phyloP scores from a whole-genome alignment of 2,888 invertebrate species.

The Prosopocoilus inquinatus region DNA sequence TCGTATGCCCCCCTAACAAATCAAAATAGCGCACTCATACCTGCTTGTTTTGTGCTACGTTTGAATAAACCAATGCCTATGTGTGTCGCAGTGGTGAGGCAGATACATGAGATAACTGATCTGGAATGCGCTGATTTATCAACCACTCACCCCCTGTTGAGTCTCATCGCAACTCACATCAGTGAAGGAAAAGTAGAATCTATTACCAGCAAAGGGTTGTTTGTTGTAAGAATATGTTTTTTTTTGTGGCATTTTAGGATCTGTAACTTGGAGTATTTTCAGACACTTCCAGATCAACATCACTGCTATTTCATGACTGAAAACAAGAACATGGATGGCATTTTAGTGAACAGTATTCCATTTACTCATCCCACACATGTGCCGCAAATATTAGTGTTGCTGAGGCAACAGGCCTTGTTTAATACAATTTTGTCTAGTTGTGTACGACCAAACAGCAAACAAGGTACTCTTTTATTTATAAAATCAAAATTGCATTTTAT shows the following conservation, averaged over 20 bases:
- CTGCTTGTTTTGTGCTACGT: slow-evolving; percentile 82
- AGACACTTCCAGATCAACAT: slow-evolving; percentile 88
- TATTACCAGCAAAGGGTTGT: slow-evolving; percentile 74
- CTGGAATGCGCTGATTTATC: slow-evolving; percentile 59
- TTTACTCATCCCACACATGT: slow-evolving; percentile 94
- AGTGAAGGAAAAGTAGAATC: slow-evolving; percentile 73
- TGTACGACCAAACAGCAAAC: slow-evolving; percentile 76
- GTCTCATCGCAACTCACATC: slow-evolving; percentile 75
- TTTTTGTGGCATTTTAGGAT: not conserved
- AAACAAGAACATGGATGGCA: slow-evolving; percentile 71
- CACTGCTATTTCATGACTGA: slow-evolving; percentile 94
- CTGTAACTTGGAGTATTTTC: slow-evolving; percentile 35
- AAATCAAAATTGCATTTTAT: not conserved
- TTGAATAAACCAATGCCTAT: slow-evolving; percentile 85
- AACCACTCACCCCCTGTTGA: slow-evolving; percentile 64
- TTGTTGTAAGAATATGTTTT: slow-evolving; percentile 65
- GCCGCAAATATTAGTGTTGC: slow-evolving; percentile 77
- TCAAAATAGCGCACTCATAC: slow-evolving; percentile 84
- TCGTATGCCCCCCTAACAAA: slow-evolving; percentile 77
- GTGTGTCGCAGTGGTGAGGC: slow-evolving; percentile 68
- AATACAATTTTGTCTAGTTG: slow-evolving; percentile 87
- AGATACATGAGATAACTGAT: slow-evolving; percentile 63
- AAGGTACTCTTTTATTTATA: slow-evolving; percentile 67
- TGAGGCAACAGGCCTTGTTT: slow-evolving; percentile 89
- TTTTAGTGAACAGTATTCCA: slow-evolving; percentile 76